Conservation (phyloP, 2,113 vertebrate species). For the Pachyramphus minor region DNA sequence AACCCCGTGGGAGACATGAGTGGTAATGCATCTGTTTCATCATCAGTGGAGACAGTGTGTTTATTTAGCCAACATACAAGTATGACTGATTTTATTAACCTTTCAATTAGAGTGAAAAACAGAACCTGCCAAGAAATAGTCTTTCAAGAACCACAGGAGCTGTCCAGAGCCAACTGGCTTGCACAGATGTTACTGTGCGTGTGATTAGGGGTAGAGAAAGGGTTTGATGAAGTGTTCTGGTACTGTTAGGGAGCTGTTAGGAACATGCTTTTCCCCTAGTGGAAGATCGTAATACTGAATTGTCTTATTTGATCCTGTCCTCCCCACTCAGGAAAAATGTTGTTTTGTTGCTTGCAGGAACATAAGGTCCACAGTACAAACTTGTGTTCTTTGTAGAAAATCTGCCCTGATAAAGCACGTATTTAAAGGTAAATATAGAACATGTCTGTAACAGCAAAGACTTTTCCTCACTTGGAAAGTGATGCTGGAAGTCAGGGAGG, state of each 20-base stretch:
- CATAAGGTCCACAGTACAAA: rapidly evolving
- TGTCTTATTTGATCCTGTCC: neutral
- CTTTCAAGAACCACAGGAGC: constrained; percentile 62
- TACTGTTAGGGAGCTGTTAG: neutral
- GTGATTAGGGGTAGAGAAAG: neutral
- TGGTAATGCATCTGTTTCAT: constrained; percentile 46
- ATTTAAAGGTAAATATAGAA: neutral
- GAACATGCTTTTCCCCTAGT: neutral
- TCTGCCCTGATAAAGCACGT: neutral
- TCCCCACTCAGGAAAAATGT: neutral
- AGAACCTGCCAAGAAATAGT: constrained; percentile 64
- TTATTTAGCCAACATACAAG: constrained; percentile 52
- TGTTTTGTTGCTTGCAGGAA: neutral
- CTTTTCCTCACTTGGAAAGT: neutral
- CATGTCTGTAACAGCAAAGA: rapidly evolving
- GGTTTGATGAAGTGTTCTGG: neutral
- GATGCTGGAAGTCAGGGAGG: neutral
- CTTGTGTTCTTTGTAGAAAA: neutral
- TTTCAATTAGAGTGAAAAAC: constrained; percentile 56
- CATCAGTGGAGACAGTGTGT: constrained; percentile 37
- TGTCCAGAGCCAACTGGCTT: constrained; percentile 63
- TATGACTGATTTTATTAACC: constrained; percentile 67
- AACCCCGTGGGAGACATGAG: neutral
- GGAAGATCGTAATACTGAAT: neutral
- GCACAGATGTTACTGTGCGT: constrained; percentile 15